These are phyloP conservation scores for Isichthys henryi DNA, from an alignment of 2,113 vertebrate genomes.

Conservation along the genomic window DNA sequence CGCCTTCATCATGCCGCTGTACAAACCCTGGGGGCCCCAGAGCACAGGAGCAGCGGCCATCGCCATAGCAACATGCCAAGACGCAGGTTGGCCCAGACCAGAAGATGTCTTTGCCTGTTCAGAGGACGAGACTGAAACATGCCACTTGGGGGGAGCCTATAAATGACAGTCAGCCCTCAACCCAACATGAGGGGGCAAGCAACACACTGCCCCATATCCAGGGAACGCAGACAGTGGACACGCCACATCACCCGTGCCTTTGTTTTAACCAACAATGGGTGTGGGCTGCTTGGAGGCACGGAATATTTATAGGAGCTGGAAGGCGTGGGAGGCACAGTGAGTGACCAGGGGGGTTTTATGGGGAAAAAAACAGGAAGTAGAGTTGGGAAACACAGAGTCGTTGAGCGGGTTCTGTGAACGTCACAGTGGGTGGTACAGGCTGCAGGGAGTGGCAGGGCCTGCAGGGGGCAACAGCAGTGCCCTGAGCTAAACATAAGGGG, in stretches of 20 bases:
- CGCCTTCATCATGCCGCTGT: not conserved
- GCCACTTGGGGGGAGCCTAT: not conserved
- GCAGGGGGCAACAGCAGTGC: not conserved
- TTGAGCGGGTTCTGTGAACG: not conserved
- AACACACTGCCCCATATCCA: not conserved
- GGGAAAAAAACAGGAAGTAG: not conserved
- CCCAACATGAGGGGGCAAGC: not conserved
- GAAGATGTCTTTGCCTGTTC: not conserved
- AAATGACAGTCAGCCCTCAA: not conserved
- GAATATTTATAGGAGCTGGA: not conserved
- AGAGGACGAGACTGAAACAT: not conserved
- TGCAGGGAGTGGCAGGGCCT: not conserved
- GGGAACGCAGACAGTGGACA: not conserved
- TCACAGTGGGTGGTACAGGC: not conserved
- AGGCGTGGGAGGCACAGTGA: not conserved
- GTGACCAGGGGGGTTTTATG: not conserved
- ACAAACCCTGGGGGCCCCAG: not conserved
- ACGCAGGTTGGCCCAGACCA: not conserved
- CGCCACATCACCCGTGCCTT: not conserved
- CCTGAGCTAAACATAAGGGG: not conserved
- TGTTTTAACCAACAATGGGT: not conserved
- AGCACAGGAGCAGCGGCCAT: not conserved
- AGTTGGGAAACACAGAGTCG: not conserved
- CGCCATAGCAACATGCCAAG: not conserved
- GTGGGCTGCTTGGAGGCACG: not conserved